Evolutionary conservation across 2,888 invertebrate genomes (phyloP).

Genomic region (Conus canariensis): DNA sequence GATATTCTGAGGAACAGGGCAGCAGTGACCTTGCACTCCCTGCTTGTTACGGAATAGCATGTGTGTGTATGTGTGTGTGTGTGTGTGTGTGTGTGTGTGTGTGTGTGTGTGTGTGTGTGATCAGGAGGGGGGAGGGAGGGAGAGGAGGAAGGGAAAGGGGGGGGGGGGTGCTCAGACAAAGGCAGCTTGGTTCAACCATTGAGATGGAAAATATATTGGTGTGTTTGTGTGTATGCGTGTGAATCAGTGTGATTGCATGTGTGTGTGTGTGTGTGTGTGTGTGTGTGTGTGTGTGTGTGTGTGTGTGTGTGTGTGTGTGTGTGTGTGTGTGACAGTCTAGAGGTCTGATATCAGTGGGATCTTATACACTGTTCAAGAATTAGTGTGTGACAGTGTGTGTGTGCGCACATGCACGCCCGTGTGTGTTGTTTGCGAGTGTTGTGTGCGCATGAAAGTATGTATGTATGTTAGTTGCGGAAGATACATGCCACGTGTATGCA

Average conservation of each 20-base stretch:
- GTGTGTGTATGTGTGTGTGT: neutral
- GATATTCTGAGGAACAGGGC: too few relatives aligned
- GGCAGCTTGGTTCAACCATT: too few relatives aligned
- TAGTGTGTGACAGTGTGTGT: neutral
- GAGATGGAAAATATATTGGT: neutral
- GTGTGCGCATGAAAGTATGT: neutral
- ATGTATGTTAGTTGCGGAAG: neutral
- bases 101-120: too few relatives aligned
- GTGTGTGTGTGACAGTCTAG: too few relatives aligned
- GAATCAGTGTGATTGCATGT: neutral
- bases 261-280: neutral
- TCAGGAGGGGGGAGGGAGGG: too few relatives aligned
- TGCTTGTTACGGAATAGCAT: too few relatives aligned
- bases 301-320: neutral
- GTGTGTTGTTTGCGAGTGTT: neutral
- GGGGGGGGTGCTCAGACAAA: too few relatives aligned
- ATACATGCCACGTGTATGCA: neutral
- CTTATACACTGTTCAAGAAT: too few relatives aligned
- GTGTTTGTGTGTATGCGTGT: conserved; percentile 30
- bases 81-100: too few relatives aligned
- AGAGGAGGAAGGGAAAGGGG: too few relatives aligned
- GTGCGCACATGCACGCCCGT: neutral
- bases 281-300: neutral
- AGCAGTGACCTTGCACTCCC: too few relatives aligned
- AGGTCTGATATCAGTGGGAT: neutral